Base-by-base conservation (phyloP, 2,888 invertebrate species). In the Fragum sueziense region DNA sequence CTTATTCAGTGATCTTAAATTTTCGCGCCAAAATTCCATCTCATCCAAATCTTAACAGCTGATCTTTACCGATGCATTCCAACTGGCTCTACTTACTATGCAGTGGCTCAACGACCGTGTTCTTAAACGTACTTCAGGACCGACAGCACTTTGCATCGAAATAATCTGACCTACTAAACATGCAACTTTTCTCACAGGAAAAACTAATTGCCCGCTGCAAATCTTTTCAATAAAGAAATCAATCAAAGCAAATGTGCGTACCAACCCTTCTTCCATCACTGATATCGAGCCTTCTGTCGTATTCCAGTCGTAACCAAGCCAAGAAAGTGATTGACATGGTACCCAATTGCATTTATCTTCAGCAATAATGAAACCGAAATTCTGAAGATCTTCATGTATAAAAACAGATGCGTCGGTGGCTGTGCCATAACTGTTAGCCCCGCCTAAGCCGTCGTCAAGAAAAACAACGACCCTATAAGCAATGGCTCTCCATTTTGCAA, bases 371-470 rank as follows among this genome's bases (percentile, higher is more conserved):
- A 74, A 68, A 9, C 72, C 72, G 2, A 52, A 74, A 14, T 22
- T 14, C 11, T 17, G 25, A 22, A 17, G n/a, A 22, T 41, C 41
- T 41, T 41, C 11, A 17, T 41, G 41, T 41, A 41, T 41, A 17
- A 11, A 41, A 41, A 11, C 17, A 17, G 41, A 41, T 17, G 57
- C 31, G 9, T 25, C 14, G 27, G 47, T 31, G 25, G 76, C 71
- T 27, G 57, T 57, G 0, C 65, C 54, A 34, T 57, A 67, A 20
- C 68, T 52, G 17, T n/a, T 37, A n/a, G 27, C 54, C 7, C 74
- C 77, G 3, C 77, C 74, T 6, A 71, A 17, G 4, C 84, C 80
- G 25, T 84, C 84, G 41, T 85, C 82, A 37, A 84, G 61, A 76
- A 79, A 82, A 59, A 80, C 41, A 17, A 84, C 47, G 2, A 84